Evolutionary conservation across 1,140 invertebrate genomes (phyloP).

Genomic region (Hycleus cichorii): DNA sequence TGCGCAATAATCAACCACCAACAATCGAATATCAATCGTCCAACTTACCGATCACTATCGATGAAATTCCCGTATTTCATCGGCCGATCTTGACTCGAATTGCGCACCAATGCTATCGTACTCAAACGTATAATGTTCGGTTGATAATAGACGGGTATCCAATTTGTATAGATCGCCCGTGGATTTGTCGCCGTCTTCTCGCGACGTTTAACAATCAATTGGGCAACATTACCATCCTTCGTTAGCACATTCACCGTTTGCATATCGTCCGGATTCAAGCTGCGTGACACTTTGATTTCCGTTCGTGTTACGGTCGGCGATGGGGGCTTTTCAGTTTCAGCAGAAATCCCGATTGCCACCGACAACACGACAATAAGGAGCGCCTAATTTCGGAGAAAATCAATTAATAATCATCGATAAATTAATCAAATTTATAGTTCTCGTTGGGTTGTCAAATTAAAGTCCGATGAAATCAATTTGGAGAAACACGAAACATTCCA

Average conservation of each 20-base stretch:
- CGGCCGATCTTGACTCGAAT: constrained; percentile 17
- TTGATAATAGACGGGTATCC: constrained; percentile 34
- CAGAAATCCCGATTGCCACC: neutral
- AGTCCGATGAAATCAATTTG: too few species aligned
- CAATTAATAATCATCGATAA: too few species aligned
- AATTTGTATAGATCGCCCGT: constrained; percentile 29
- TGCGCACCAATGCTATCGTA: constrained; percentile 28
- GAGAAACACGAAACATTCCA: neutral
- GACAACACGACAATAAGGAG: neutral
- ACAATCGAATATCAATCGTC: neutral
- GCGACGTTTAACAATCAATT: constrained; percentile 68
- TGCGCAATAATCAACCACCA: neutral
- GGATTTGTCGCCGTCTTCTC: constrained; percentile 37
- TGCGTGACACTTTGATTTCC: constrained; percentile 67
- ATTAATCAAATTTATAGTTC: too few species aligned
- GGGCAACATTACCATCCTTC: constrained; percentile 63
- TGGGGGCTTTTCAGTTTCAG: constrained; percentile 20
- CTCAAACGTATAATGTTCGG: constrained; percentile 29
- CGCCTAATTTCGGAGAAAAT: neutral
- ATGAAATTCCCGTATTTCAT: constrained; percentile 30
- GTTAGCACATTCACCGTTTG: constrained; percentile 68
- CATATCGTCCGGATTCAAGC: constrained; percentile 64
- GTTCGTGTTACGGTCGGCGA: constrained; percentile 52
- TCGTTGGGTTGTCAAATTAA: too few species aligned
- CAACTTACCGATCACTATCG: constrained; percentile 36